Evolutionary conservation across 35 echinoderm and acorn worm genomes (phyloP).

Genomic region (Acanthaster planci): DNA sequence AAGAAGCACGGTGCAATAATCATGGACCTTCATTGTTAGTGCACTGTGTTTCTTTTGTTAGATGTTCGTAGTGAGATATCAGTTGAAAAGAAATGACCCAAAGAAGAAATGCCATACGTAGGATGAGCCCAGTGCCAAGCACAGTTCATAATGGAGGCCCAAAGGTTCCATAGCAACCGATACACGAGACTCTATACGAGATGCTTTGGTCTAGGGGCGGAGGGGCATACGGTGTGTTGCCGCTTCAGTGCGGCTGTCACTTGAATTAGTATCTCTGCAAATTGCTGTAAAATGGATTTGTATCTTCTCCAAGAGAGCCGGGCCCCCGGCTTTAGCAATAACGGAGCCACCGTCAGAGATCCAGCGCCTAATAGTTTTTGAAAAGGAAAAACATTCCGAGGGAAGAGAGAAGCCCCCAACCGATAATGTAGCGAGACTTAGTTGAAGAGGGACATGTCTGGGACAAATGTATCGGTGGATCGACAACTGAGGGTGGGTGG

Average conservation of each 20-base stretch:
- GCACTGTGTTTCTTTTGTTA: too few relatives aligned
- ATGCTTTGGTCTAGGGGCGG: background rate
- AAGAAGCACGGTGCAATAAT: too few relatives aligned
- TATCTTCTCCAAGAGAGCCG: background rate
- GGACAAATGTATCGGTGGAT: too few relatives aligned
- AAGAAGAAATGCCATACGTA: too few relatives aligned
- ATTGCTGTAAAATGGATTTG: conserved; percentile 21
- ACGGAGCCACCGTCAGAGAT: background rate
- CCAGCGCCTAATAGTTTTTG: conserved; percentile 7
- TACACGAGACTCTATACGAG: background rate
- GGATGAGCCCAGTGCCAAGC: too few relatives aligned
- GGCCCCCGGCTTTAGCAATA: background rate
- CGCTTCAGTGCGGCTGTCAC: conserved; percentile 6
- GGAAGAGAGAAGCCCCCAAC: background rate
- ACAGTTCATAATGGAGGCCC: background rate
- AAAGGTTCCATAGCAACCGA: background rate
- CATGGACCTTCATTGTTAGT: too few relatives aligned
- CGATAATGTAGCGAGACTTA: background rate
- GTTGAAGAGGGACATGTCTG: too few relatives aligned
- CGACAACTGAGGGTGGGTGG: too few relatives aligned
- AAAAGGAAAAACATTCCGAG: background rate
- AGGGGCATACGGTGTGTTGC: background rate
- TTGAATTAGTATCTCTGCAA: conserved; percentile 5
- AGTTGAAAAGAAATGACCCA: too few relatives aligned
- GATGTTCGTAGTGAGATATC: too few relatives aligned